phyloP scores from a whole-genome alignment of 2,888 invertebrate species.

The Octonoba sinensis region DNA sequence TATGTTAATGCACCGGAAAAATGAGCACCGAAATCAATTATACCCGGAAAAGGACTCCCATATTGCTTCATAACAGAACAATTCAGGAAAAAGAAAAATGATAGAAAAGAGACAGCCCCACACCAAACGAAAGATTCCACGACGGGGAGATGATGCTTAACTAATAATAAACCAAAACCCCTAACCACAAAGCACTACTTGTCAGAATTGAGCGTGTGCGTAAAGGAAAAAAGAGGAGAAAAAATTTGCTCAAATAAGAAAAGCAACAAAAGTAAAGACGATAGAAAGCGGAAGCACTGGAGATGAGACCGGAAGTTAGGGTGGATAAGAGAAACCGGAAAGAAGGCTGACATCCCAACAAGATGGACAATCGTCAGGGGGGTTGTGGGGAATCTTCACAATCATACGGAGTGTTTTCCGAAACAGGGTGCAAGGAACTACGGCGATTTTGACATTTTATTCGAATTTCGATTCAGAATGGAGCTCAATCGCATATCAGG shows the following conservation, averaged over 20 bases:
- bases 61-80: slow-evolving; percentile 56
- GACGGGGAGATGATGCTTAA: slow-evolving; percentile 28
- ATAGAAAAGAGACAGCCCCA: slow-evolving; percentile 32
- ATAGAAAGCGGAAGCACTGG: slow-evolving; percentile 55
- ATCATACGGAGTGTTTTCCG: slow-evolving; percentile 38
- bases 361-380: slow-evolving; percentile 54
- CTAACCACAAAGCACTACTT: slow-evolving; percentile 52
- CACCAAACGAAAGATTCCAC: slow-evolving; percentile 10
- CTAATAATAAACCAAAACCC: slow-evolving; percentile 50
- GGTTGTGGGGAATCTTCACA: slow-evolving; percentile 22
- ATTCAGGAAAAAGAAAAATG: slow-evolving; percentile 46
- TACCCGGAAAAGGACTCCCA: slow-evolving; percentile 48
- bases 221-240: slow-evolving; percentile 3
- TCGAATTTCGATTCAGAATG: slow-evolving; percentile 29
- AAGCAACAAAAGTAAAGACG: slow-evolving; percentile 16
- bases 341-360: slow-evolving; percentile 58
- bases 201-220: slow-evolving; percentile 5
- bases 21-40: slow-evolving; percentile 47
- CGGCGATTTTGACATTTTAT: slow-evolving; percentile 43
- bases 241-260: slow-evolving; percentile 16
- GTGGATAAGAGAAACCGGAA: slow-evolving; percentile 61
- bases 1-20: slow-evolving; percentile 44
- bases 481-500: slow-evolving; percentile 5
- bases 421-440: slow-evolving; percentile 56
- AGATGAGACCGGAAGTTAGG: slow-evolving; percentile 59